Percentiles rank a stretch among this genome's conserved stretches.
Conservation (phyloP, 2,888 invertebrate genomes). For the Masnerella sp. region DNA sequence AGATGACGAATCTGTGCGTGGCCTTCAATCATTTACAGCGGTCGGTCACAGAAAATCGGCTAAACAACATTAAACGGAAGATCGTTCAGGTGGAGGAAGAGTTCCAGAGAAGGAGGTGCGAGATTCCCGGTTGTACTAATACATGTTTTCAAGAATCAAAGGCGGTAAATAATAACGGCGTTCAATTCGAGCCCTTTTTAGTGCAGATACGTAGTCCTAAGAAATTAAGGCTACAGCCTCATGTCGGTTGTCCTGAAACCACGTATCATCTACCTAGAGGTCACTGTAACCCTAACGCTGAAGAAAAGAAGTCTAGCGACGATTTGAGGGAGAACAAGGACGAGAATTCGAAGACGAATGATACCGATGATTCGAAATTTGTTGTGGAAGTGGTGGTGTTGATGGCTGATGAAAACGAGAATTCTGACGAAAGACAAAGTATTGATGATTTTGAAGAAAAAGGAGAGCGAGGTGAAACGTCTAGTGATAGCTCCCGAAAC, state of each 20-base stretch:
- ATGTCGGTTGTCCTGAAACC: constrained; percentile 68
- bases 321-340: constrained; percentile 7
- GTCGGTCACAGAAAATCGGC: constrained; percentile 66
- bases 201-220: constrained; percentile 64
- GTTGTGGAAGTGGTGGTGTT: constrained; percentile 4
- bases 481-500: too few relatives aligned
- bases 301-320: constrained; percentile 65
- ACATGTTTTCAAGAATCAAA: too few relatives aligned
- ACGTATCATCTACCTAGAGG: constrained; percentile 56
- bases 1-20: constrained; percentile 70
- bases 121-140: not conserved
- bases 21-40: constrained; percentile 71
- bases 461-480: not conserved
- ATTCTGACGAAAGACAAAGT: not conserved
- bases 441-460: not conserved
- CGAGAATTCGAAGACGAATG: too few relatives aligned
- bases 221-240: constrained; percentile 68
- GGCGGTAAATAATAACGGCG: too few relatives aligned
- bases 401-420: constrained; percentile 2
- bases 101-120: constrained; percentile 24
- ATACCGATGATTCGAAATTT: constrained; percentile 18
- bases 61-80: constrained; percentile 70
- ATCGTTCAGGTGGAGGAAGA: constrained; percentile 66
- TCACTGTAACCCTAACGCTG: constrained; percentile 54
- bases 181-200: constrained; percentile 69